These are phyloP conservation scores for Dolichotis patagonum DNA, from an alignment of 2,113 vertebrate species.

Conservation along the genomic window DNA sequence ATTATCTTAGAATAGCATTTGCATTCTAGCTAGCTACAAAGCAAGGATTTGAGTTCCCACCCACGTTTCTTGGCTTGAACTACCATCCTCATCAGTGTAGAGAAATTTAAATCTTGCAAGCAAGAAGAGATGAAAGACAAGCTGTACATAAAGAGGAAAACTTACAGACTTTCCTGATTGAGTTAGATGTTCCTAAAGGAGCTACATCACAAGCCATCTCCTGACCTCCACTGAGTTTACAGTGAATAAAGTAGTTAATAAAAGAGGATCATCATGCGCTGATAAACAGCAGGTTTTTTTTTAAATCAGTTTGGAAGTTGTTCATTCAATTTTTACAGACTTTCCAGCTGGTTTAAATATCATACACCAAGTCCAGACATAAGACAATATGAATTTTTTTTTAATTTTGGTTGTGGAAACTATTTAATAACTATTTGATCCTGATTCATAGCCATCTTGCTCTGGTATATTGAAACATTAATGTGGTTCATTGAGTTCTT, in stretches of 20 bases:
- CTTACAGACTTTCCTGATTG: too few species aligned
- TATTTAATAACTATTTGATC: accelerated
- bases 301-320: neutral
- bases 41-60: constrained; percentile 15
- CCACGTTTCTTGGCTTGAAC: neutral
- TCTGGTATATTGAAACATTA: accelerated
- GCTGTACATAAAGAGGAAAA: neutral
- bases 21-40: constrained; percentile 43
- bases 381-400: neutral
- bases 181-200: neutral
- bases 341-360: neutral
- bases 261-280: neutral
- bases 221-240: neutral
- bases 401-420: neutral
- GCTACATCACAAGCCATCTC: too few species aligned
- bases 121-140: neutral
- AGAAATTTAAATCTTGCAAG: neutral
- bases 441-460: neutral
- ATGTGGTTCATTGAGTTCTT: neutral
- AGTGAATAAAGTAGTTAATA: neutral
- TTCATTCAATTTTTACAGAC: neutral
- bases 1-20: constrained; percentile 44
- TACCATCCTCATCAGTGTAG: neutral
- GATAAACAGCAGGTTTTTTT: accelerated
- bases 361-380: neutral